Evolutionary conservation across 1,140 invertebrate genomes (phyloP), one percentile per base, ranked within the genome.

Genomic region (Zaprionus ghesquierei): DNA sequence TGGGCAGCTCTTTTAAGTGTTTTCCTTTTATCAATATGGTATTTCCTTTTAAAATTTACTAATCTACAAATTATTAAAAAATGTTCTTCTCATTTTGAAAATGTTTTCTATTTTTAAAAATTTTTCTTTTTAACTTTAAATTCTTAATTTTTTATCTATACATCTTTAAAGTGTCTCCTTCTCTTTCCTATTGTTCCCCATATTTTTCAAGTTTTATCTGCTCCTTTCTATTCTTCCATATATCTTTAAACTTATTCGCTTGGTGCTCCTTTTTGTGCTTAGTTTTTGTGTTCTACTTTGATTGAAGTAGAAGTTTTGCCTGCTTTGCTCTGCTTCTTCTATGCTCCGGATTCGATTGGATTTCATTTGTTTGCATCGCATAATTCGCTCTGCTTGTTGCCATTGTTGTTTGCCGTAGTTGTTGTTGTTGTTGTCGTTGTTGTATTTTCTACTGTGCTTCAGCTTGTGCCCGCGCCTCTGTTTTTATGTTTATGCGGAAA

Each of bases 401-500:
- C 41, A 22, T 46, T 46, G 20, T 62, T 66, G 29, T 56, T 59
- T 41, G 56, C 25, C 4, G 25, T 60, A 41, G 55, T 23, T 38
- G 55, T 27, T 25, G 15, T 27, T 59, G 44, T 18, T 5, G 2
- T 8, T 44, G n/a, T 56, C 61, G 22, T 44, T 53, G 25, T 6
- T 44, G 27, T 58, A 54, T 31, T 60, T 60, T 20, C 20, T 69
- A 33, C 23, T 60, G 60, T 58, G 71, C 66, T 81, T 51, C 72
- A 62, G 66, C 66, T 74, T 73, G 38, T n/a, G 62, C 27, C 10
- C 29, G 61, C 75, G 64, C 65, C 79, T 79, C 79, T 79, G 84
- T 87, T 87, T 87, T 87, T 87, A 87, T 87, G 82, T 89, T 89
- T 89, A 87, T 79, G 79, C 84, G 84, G 84, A 89, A 87, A 87